phyloP scores from a whole-genome alignment of 2,888 invertebrate species.

The Campoletis raptor region DNA sequence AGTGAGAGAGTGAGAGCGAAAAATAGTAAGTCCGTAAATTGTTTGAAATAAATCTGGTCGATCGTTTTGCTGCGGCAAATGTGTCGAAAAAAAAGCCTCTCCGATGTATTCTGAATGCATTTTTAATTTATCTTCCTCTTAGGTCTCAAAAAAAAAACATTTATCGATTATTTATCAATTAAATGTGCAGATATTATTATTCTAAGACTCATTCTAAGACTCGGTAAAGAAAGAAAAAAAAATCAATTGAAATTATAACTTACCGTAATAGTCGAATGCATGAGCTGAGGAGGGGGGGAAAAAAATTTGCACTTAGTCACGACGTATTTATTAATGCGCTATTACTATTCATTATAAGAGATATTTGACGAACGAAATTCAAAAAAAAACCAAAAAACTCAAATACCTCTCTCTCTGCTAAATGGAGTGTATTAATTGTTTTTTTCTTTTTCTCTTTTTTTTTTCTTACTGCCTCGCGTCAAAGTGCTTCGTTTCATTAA shows the following conservation, averaged over 20 bases:
- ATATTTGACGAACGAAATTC: constrained; percentile 39
- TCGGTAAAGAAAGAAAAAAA: constrained; percentile 73
- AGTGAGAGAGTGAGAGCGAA: constrained; percentile 8
- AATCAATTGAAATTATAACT: constrained; percentile 92
- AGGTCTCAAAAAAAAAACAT: constrained; percentile 2
- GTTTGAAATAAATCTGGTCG: constrained; percentile 41
- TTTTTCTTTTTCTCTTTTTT: neutral
- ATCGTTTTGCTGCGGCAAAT: constrained; percentile 40
- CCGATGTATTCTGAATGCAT: constrained; percentile 39
- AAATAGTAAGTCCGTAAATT: constrained; percentile 50
- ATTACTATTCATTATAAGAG: constrained; percentile 48
- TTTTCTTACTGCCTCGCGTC: constrained; percentile 53
- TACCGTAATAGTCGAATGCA: constrained; percentile 99
- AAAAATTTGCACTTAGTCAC: constrained; percentile 84
- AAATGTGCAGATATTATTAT: constrained; percentile 49
- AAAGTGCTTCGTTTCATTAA: constrained; percentile 59
- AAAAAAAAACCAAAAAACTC: constrained; percentile 47
- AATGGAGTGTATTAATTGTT: constrained; percentile 23
- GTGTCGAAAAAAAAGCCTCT: constrained; percentile 50
- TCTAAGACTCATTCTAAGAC: constrained; percentile 64
- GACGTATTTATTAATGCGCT: constrained; percentile 70
- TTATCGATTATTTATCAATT: constrained; percentile 32
- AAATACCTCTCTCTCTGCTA: constrained; percentile 59
- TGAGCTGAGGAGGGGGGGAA: constrained; percentile 89
- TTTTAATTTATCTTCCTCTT: constrained; percentile 18